Evolutionary conservation across 2,113 vertebrate species (phyloP).

Genomic region (Condylura cristata): DNA sequence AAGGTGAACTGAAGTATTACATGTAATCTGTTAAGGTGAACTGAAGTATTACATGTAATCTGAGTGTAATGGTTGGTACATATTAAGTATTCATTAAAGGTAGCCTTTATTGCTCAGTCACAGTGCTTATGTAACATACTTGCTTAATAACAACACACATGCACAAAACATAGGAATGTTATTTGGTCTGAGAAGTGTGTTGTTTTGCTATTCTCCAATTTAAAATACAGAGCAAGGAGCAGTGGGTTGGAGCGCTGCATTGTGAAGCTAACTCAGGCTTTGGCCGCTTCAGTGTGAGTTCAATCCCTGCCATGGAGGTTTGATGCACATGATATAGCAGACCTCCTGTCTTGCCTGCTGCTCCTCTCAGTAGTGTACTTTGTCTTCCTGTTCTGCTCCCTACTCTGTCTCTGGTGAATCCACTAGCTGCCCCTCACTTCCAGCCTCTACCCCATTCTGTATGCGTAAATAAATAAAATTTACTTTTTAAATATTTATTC

Average conservation of each 20-base stretch:
- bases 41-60: background rate
- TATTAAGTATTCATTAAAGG: background rate
- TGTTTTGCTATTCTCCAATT: background rate
- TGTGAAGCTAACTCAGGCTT: no score
- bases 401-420: no score
- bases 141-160: background rate
- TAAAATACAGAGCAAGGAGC: background rate
- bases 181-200: conserved; percentile 3
- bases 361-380: no score
- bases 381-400: no score
- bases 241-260: no score
- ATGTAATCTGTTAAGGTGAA: background rate
- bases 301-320: no score
- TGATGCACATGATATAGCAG: no score
- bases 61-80: background rate
- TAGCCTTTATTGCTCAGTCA: background rate
- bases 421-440: no score
- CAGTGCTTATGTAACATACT: background rate
- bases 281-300: no score
- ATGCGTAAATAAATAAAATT: no score
- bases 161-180: background rate
- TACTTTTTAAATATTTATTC: background rate
- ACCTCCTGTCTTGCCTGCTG: no score
- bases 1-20: background rate
- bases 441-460: no score